A percentile compares a stretch with the other conserved stretches of the same genome.
These are phyloP conservation scores for Pelvicachromis taeniatus DNA, from an alignment of 2,113 vertebrate species.

Conservation along the genomic window DNA sequence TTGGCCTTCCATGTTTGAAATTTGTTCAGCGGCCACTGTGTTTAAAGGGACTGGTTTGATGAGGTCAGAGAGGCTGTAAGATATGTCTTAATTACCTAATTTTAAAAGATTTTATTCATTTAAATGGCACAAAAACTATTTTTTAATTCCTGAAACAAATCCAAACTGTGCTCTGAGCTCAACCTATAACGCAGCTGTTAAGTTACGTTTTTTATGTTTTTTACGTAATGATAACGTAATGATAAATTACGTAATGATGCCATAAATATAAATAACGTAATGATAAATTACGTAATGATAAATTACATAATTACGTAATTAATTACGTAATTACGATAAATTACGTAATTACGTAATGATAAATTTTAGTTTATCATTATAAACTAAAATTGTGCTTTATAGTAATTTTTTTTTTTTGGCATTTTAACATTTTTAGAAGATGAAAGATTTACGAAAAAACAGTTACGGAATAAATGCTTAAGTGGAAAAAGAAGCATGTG, in stretches of 20 bases:
- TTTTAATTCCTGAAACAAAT: neutral
- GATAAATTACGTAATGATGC: too few species aligned
- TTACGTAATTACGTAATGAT: too few species aligned
- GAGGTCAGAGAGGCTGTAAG: neutral
- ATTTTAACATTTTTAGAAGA: neutral
- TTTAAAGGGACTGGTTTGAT: neutral
- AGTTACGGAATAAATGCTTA: neutral
- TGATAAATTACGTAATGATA: too few species aligned
- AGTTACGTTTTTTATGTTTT: too few species aligned
- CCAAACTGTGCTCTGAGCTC: neutral
- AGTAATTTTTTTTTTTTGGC: neutral
- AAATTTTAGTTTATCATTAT: too few species aligned
- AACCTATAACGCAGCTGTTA: neutral
- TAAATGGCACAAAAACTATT: neutral
- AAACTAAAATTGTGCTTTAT: neutral
- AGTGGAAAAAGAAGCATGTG: neutral
- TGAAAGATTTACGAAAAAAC: neutral
- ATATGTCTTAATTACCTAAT: neutral
- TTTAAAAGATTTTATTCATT: neutral
- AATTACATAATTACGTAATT: too few species aligned
- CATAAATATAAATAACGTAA: too few species aligned
- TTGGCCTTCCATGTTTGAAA: neutral
- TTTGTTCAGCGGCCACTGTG: neutral
- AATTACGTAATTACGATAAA: too few species aligned
- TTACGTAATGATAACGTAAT: too few species aligned